phyloP scores from a whole-genome alignment of 2,113 vertebrate species.

The Mungos mungo region DNA sequence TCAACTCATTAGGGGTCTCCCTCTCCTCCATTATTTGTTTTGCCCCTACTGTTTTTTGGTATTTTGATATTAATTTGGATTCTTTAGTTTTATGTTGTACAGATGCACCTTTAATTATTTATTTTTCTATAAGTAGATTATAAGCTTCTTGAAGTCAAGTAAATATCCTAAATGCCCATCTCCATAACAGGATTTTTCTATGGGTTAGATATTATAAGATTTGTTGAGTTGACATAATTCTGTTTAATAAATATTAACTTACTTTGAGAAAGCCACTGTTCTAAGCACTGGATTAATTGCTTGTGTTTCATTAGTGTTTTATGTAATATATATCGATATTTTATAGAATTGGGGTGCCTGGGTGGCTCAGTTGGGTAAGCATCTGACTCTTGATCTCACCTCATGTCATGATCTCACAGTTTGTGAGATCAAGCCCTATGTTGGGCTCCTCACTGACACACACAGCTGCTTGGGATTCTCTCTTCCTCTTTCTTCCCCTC shows the following conservation, averaged over 20 bases:
- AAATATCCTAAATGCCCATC: background rate
- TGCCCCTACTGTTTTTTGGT: background rate
- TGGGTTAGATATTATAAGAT: background rate
- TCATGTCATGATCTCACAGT: too few relatives aligned
- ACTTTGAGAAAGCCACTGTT: background rate
- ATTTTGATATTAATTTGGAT: background rate
- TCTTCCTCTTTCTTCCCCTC: too few relatives aligned
- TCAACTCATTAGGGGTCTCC: fast-evolving
- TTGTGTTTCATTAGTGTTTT: background rate
- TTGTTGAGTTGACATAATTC: background rate
- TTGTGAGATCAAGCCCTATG: too few relatives aligned
- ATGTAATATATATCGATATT: background rate
- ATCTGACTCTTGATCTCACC: too few relatives aligned
- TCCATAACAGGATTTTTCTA: background rate
- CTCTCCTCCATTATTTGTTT: background rate
- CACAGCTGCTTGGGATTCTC: too few relatives aligned
- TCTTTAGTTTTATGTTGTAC: background rate
- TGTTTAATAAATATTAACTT: background rate
- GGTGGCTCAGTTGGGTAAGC: too few relatives aligned
- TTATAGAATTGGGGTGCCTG: background rate
- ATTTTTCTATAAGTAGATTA: background rate
- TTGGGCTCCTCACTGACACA: too few relatives aligned
- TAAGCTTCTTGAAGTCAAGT: background rate
- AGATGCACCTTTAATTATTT: fast-evolving
- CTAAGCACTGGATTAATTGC: background rate